Percentiles rank a stretch among this genome's conserved stretches.
Conservation (phyloP, 2,797 vertebrate genomes). For the Fundulus diaphanus region DNA sequence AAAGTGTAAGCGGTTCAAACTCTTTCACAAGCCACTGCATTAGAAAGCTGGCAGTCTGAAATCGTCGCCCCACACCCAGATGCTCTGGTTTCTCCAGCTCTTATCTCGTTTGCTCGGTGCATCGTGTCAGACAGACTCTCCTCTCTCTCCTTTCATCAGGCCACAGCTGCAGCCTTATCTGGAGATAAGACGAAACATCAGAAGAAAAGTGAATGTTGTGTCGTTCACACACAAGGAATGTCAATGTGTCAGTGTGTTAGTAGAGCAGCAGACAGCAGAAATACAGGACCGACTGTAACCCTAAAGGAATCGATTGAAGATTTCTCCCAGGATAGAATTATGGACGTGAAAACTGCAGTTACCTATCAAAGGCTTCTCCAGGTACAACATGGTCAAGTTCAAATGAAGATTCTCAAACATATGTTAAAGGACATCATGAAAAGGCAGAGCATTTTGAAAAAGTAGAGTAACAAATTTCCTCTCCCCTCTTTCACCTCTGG, state of each 20-base stretch:
- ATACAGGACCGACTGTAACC: background rate
- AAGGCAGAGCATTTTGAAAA: background rate
- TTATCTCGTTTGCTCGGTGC: conserved; percentile 8
- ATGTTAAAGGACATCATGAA: background rate
- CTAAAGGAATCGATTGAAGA: background rate
- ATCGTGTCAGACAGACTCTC: background rate
- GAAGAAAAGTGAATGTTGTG: conserved; percentile 20
- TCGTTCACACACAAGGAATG: conserved; percentile 10
- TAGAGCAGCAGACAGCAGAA: background rate
- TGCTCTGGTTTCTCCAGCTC: background rate
- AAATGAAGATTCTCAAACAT: background rate
- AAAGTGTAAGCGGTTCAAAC: background rate
- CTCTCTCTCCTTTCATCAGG: conserved; percentile 28
- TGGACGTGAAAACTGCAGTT: background rate
- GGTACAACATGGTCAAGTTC: background rate
- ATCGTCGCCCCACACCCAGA: background rate
- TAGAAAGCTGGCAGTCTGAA: background rate
- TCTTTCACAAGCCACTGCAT: background rate
- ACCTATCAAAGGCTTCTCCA: background rate
- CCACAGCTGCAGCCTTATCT: conserved; percentile 31
- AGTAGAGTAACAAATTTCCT: background rate
- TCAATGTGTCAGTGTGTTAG: background rate
- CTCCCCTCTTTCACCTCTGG: background rate
- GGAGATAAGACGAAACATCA: conserved; percentile 12
- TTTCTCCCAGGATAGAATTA: background rate